These are phyloP conservation scores for Synodontis membranacea DNA, from an alignment of 2,113 vertebrate genomes.

Conservation along the genomic window DNA sequence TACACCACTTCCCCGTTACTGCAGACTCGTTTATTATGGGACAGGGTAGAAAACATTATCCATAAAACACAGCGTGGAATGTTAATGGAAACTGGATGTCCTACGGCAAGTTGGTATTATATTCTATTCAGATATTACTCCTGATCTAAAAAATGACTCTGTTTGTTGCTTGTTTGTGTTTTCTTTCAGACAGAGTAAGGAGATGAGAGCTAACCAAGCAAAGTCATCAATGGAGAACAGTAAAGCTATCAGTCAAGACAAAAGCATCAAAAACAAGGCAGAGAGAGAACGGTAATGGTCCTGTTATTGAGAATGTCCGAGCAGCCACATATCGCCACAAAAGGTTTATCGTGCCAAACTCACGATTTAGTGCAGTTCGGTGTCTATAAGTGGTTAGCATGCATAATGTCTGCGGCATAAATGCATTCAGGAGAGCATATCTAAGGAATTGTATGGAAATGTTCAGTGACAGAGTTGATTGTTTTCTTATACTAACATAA, in stretches of 20 bases:
- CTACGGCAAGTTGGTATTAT: conserved; percentile 35
- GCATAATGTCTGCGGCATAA: not conserved
- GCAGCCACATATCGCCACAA: not conserved
- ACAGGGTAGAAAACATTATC: conserved; percentile 28
- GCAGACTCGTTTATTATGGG: conserved; percentile 9
- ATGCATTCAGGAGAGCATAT: not conserved
- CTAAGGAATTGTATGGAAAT: not conserved
- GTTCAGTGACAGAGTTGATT: not conserved
- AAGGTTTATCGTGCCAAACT: conserved; percentile 5
- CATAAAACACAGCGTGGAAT: conserved; percentile 25
- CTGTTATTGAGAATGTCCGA: not conserved
- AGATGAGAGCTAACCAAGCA: conserved; percentile 95
- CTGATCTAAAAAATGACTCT: conserved; percentile 22
- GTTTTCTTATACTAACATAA: not conserved
- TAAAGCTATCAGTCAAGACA: conserved; percentile 98
- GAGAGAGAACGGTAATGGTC: conserved; percentile 89
- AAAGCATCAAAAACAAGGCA: conserved; percentile 98
- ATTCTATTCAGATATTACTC: conserved; percentile 33
- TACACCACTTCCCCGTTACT: not conserved
- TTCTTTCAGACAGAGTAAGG: conserved; percentile 88
- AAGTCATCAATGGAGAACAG: conserved; percentile 99
- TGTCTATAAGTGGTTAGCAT: not conserved
- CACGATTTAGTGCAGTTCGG: not conserved
- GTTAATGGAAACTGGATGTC: conserved; percentile 36
- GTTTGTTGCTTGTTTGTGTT: conserved; percentile 20